A percentile compares a stretch with the other conserved stretches of the same genome.
Conservation (phyloP, 2,888 invertebrate species). For the Drosophila crucigera region DNA sequence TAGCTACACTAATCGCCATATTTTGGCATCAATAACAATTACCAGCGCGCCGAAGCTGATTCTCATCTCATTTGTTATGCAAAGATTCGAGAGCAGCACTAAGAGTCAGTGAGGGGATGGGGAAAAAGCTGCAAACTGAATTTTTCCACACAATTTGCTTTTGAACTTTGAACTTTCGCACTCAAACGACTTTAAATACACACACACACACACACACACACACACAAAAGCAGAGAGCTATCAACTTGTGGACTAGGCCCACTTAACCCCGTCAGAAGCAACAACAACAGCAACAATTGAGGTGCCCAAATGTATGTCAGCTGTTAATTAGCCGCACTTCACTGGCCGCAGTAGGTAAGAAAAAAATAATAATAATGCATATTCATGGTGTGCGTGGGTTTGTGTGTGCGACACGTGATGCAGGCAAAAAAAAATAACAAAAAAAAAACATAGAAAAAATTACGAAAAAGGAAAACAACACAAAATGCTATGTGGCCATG, state of each 20-base stretch:
- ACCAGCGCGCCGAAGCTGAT: conserved; percentile 34
- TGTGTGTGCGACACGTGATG: conserved; percentile 37
- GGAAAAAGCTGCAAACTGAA: conserved; percentile 13
- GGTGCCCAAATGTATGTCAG: conserved; percentile 65
- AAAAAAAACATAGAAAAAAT: neutral
- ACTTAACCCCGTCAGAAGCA: conserved; percentile 46
- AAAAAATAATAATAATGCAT: conserved; percentile 65
- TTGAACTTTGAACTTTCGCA: conserved; percentile 43
- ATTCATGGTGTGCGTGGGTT: conserved; percentile 52
- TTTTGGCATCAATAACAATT: conserved; percentile 74
- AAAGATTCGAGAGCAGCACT: conserved; percentile 20
- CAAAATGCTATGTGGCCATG: conserved; percentile 48
- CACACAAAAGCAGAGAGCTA: conserved; percentile 8
- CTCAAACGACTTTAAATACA: conserved; percentile 25
- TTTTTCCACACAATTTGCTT: conserved; percentile 67
- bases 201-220: conserved; percentile 1
- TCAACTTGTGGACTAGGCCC: conserved; percentile 23
- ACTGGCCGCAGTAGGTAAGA: conserved; percentile 24
- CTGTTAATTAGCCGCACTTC: conserved; percentile 67
- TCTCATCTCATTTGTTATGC: conserved; percentile 63
- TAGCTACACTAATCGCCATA: conserved; percentile 65
- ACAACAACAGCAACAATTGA: conserved; percentile 28
- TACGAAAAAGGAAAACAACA: neutral
- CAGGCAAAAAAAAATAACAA: conserved; percentile 1
- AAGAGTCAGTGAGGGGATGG: neutral